These are phyloP conservation scores for Hypomecis punctinalis DNA, from an alignment of 2,888 invertebrate species.

Conservation along the genomic window DNA sequence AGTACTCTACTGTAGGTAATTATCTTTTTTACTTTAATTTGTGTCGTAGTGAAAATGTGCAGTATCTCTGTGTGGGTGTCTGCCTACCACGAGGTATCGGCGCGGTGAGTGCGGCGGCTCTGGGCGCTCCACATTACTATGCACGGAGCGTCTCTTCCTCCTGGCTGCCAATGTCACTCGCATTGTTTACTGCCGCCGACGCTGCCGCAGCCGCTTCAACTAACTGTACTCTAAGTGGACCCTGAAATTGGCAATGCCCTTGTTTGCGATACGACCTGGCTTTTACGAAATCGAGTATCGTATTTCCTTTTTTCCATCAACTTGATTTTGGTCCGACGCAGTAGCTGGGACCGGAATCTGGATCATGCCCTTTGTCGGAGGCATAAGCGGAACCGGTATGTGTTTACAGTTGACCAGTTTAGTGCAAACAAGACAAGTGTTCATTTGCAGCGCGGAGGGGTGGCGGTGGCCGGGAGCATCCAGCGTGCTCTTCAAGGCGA, in stretches of 20 bases:
- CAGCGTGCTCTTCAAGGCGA: slow-evolving; percentile 67
- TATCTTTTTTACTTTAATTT: not conserved
- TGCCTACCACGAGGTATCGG: slow-evolving; percentile 33
- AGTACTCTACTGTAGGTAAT: no score
- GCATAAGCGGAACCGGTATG: slow-evolving; percentile 67
- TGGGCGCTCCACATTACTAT: slow-evolving; percentile 71
- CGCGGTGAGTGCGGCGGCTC: slow-evolving; percentile 43
- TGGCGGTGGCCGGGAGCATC: slow-evolving; percentile 62
- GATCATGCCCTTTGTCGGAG: slow-evolving; percentile 70
- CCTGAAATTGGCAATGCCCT: slow-evolving; percentile 84
- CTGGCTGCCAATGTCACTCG: slow-evolving; percentile 80
- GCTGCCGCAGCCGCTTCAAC: slow-evolving; percentile 56
- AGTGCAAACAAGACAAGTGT: slow-evolving; percentile 51
- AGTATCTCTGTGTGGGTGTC: slow-evolving; percentile 36
- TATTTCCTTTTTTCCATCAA: not conserved
- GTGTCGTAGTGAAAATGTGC: slow-evolving; percentile 34
- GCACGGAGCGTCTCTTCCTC: slow-evolving; percentile 77
- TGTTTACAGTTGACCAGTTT: slow-evolving; percentile 62
- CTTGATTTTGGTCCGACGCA: slow-evolving; percentile 14
- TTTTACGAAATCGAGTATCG: slow-evolving; percentile 40
- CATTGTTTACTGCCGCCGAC: slow-evolving; percentile 72
- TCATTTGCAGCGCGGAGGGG: slow-evolving; percentile 54
- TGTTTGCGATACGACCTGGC: slow-evolving; percentile 68
- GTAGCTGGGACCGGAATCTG: slow-evolving; percentile 49
- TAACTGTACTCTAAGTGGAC: slow-evolving; percentile 81